A percentile compares a stretch with the other conserved stretches of the same genome.
These are phyloP conservation scores for Sylvilagus bachmani DNA, from an alignment of 2,113 vertebrate species.

Conservation along the genomic window DNA sequence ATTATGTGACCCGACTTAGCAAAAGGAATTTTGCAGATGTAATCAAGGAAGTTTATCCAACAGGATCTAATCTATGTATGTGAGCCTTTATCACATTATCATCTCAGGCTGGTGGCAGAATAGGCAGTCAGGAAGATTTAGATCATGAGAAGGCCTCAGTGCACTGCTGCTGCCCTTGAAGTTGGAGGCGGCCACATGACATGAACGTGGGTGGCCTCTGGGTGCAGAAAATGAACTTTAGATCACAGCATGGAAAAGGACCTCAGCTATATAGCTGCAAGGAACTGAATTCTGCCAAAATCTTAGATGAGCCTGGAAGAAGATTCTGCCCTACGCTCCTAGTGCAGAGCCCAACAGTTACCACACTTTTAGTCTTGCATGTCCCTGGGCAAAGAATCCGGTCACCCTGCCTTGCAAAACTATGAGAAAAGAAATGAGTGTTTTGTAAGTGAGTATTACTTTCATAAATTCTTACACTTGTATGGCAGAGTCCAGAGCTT, in stretches of 20 bases:
- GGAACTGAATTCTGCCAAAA: background rate
- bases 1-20: background rate
- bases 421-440: background rate
- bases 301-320: background rate
- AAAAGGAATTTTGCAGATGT: background rate
- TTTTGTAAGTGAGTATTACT: background rate
- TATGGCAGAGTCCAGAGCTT: background rate
- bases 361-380: background rate
- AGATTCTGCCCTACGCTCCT: background rate
- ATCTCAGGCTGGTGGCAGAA: background rate
- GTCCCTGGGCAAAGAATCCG: background rate
- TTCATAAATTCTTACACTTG: background rate
- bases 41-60: background rate
- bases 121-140: background rate
- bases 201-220: background rate
- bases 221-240: background rate
- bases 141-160: background rate
- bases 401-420: background rate
- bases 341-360: background rate
- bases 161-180: background rate
- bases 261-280: background rate
- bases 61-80: background rate
- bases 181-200: background rate
- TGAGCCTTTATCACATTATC: background rate
- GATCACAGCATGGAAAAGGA: background rate